A percentile compares a stretch with the other conserved stretches of the same genome.
Conservation (phyloP, 2,888 invertebrate genomes). For the Heliothis peltigera region DNA sequence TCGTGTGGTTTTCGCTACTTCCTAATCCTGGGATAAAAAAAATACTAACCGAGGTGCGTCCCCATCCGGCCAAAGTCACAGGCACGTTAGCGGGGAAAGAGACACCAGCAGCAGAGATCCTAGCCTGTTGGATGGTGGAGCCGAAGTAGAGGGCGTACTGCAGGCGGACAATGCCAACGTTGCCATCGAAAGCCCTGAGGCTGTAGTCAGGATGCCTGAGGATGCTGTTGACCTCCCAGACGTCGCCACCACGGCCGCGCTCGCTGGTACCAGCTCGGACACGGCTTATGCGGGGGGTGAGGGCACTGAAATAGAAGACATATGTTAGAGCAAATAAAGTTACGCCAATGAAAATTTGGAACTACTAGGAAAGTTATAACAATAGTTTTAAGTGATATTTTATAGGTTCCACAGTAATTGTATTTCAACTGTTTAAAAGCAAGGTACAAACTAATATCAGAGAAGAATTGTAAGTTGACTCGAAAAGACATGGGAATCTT, state of each 20-base stretch:
- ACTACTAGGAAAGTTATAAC: no score
- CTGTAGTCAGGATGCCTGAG: slow-evolving; percentile 47
- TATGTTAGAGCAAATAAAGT: no score
- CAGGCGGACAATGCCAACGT: slow-evolving; percentile 36
- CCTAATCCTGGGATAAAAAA: background rate
- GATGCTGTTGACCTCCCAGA: background rate
- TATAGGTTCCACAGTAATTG: background rate
- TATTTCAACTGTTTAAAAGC: no score
- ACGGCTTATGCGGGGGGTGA: background rate
- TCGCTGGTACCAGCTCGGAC: slow-evolving; percentile 45
- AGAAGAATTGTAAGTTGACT: no score
- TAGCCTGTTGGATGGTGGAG: slow-evolving; percentile 46
- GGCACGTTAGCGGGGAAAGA: slow-evolving; percentile 57
- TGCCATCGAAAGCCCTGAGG: slow-evolving; percentile 16
- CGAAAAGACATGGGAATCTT: no score
- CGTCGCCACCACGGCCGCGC: slow-evolving; percentile 39
- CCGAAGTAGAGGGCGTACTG: slow-evolving; percentile 37
- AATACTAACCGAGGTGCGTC: slow-evolving; percentile 61
- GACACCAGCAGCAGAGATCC: slow-evolving; percentile 47
- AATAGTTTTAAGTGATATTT: background rate
- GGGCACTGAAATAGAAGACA: slow-evolving; percentile 14
- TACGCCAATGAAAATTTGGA: no score
- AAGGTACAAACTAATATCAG: no score
- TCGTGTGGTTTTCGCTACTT: no score
- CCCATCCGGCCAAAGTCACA: slow-evolving; percentile 67